Evolutionary conservation across 2,113 vertebrate genomes (phyloP).

Genomic region (Pedionomus torquatus): DNA sequence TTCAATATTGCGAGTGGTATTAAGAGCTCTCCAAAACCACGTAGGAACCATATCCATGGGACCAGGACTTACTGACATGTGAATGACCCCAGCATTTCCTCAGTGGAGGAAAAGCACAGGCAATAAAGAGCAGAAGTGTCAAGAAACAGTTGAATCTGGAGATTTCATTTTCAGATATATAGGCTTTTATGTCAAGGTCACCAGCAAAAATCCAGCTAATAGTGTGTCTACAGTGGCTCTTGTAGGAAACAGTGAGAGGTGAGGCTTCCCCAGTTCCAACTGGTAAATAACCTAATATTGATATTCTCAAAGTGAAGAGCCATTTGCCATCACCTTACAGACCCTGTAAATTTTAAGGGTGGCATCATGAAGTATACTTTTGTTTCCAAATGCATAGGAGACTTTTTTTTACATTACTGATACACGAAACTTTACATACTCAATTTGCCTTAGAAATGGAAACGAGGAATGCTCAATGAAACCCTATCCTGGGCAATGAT

Average conservation of each 20-base stretch:
- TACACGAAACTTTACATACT: background rate
- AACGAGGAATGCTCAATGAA: background rate
- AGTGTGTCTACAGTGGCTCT: background rate
- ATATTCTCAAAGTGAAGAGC: background rate
- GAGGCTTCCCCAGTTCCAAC: background rate
- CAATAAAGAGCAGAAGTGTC: background rate
- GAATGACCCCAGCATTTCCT: background rate
- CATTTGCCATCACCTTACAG: background rate
- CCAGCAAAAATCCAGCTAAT: background rate
- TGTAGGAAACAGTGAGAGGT: background rate
- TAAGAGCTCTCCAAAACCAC: accelerated
- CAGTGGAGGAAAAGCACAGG: background rate
- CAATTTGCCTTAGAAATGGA: background rate
- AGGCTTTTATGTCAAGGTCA: background rate
- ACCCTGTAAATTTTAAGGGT: background rate
- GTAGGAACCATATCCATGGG: accelerated
- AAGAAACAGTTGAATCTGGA: background rate
- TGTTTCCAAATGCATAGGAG: background rate
- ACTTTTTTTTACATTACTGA: background rate
- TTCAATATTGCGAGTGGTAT: accelerated
- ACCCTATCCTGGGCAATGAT: background rate
- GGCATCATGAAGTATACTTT: accelerated
- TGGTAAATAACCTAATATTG: accelerated
- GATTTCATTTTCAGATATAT: background rate
- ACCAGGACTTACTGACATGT: background rate